phyloP scores from a whole-genome alignment of 2,113 vertebrate species.

The Vidua macroura region DNA sequence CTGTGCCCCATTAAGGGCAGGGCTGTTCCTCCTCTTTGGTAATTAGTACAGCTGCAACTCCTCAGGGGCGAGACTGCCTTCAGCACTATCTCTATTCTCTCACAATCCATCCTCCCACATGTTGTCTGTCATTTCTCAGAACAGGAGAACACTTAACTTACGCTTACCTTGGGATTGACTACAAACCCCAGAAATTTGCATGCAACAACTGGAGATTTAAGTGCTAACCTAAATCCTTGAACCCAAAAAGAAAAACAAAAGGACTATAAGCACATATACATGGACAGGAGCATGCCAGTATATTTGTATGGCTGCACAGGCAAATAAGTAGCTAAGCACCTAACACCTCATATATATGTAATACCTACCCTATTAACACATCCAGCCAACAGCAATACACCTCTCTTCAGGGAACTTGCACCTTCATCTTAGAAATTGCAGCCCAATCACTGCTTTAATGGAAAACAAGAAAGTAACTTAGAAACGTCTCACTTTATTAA shows the following conservation, averaged over 20 bases:
- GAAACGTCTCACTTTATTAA: not conserved
- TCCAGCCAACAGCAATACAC: not conserved
- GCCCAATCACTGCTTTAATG: not conserved
- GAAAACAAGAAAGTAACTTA: not conserved
- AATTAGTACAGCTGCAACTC: too few species aligned
- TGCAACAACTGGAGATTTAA: not conserved
- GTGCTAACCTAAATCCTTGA: not conserved
- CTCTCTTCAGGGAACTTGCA: not conserved
- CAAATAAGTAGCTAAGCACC: not conserved
- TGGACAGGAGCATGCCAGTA: not conserved
- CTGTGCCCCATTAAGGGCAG: too few species aligned
- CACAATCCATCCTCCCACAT: too few species aligned
- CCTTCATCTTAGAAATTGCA: not conserved
- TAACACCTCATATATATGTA: constrained; percentile 20
- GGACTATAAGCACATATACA: not conserved
- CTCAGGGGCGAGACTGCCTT: too few species aligned
- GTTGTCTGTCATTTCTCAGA: not conserved
- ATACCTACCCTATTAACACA: constrained; percentile 17
- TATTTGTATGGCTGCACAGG: not conserved
- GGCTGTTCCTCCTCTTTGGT: too few species aligned
- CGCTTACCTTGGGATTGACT: not conserved
- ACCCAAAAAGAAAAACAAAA: not conserved
- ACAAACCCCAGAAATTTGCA: not conserved
- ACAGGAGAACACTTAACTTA: not conserved
- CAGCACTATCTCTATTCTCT: too few species aligned